Evolutionary conservation across 2,888 invertebrate species (phyloP).

Genomic region (Schizaphis graminum): DNA sequence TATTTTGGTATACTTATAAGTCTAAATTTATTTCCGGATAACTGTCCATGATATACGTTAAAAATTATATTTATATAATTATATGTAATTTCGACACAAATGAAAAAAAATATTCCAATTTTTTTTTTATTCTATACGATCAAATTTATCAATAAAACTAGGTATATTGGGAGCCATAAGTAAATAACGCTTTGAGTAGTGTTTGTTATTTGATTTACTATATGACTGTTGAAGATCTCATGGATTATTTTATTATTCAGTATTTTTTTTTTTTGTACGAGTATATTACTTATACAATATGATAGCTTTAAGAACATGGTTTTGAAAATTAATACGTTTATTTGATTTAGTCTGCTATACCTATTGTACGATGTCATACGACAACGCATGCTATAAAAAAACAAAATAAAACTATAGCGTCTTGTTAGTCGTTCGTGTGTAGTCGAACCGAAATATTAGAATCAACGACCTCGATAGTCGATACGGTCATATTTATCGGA

Average conservation of each 20-base stretch:
- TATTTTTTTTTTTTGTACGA: neutral
- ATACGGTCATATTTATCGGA: neutral
- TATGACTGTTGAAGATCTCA: neutral
- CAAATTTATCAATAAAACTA: neutral
- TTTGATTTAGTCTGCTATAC: neutral
- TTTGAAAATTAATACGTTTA: neutral
- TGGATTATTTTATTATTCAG: neutral
- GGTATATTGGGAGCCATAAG: neutral
- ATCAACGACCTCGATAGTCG: slow-evolving; percentile 13
- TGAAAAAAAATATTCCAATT: neutral
- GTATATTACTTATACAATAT: neutral
- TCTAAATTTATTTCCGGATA: neutral
- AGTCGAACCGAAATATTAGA: neutral
- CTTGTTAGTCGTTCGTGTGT: neutral
- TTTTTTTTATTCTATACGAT: neutral
- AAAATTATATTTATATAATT: neutral
- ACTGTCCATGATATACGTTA: neutral
- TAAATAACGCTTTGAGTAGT: neutral
- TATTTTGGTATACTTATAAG: no score
- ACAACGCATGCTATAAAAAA: neutral
- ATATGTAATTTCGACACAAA: neutral
- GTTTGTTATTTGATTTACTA: neutral
- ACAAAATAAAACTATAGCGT: neutral
- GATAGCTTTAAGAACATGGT: neutral
- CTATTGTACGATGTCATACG: neutral